Conservation (phyloP, 1,140 invertebrate species). For the Caerostris darwini region DNA sequence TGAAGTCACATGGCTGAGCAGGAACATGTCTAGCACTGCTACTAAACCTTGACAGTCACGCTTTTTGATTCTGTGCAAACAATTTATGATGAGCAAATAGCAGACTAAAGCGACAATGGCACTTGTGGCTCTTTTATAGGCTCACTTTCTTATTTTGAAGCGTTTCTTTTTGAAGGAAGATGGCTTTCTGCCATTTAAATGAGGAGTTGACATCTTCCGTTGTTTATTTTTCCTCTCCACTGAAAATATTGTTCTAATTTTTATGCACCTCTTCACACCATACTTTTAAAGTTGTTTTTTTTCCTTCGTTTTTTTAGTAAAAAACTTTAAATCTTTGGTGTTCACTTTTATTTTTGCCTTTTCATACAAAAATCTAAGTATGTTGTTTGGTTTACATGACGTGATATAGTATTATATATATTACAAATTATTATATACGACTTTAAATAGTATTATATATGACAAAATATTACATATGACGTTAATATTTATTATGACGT, state of each 20-base stretch:
- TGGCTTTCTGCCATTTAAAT: slow-evolving; percentile 35
- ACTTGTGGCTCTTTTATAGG: background rate
- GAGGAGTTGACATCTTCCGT: background rate
- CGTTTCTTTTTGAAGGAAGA: background rate
- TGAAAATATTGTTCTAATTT: background rate
- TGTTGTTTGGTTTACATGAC: too few relatives aligned
- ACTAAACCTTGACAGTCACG: background rate
- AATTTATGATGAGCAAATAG: slow-evolving; percentile 11
- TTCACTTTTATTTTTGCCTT: too few relatives aligned
- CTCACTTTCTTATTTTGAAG: slow-evolving; percentile 14
- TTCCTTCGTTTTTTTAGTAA: too few relatives aligned
- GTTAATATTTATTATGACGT: too few relatives aligned
- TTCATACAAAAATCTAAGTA: too few relatives aligned
- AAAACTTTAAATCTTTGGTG: too few relatives aligned
- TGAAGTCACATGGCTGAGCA: background rate
- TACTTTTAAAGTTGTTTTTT: too few relatives aligned
- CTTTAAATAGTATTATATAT: too few relatives aligned
- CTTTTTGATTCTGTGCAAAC: background rate
- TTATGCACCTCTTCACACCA: background rate
- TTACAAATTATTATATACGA: too few relatives aligned
- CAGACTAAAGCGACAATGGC: background rate
- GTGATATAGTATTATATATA: too few relatives aligned
- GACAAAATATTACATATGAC: too few relatives aligned
- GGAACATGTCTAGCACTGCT: background rate
- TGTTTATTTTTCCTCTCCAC: background rate